Percentiles rank a stretch among this genome's conserved stretches.
These are phyloP conservation scores for Halocynthia aurantium DNA, from an alignment of 23 tunicate genomes.

Conservation along the genomic window DNA sequence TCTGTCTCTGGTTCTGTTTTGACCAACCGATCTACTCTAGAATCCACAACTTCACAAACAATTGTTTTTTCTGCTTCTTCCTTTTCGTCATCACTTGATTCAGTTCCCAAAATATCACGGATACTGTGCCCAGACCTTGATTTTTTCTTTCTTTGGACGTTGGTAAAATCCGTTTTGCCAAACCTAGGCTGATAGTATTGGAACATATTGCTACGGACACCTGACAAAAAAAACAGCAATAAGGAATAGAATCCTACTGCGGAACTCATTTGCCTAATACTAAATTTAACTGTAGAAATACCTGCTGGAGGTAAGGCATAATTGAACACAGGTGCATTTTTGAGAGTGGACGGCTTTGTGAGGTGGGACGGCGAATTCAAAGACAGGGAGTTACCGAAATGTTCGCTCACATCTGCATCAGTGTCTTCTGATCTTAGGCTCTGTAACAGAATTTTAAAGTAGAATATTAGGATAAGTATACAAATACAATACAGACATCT, in stretches of 20 bases:
- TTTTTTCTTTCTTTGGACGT: slow-evolving; percentile 10
- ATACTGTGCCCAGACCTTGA: slow-evolving; percentile 69
- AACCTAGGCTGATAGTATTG: not conserved
- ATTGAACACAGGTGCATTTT: slow-evolving; percentile 12
- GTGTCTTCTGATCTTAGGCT: slow-evolving; percentile 3
- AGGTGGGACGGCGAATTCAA: slow-evolving; percentile 67
- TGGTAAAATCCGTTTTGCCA: too few relatives aligned
- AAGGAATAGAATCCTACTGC: not conserved
- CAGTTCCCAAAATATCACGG: slow-evolving; percentile 81
- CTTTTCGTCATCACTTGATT: slow-evolving; percentile 43
- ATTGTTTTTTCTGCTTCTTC: not conserved
- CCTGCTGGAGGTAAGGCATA: slow-evolving; percentile 40
- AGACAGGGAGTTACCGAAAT: slow-evolving; percentile 67
- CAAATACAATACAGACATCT: too few relatives aligned
- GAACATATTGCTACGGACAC: not conserved
- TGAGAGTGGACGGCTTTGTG: slow-evolving; percentile 31
- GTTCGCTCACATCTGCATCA: slow-evolving; percentile 61
- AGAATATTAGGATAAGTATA: too few relatives aligned
- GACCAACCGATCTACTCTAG: not conserved
- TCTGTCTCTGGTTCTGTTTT: not conserved
- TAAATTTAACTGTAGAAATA: not conserved
- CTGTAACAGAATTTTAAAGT: not conserved
- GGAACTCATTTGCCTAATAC: not conserved
- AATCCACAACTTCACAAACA: not conserved
- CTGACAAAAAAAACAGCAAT: not conserved